Evolutionary conservation across 1,140 invertebrate species (phyloP).

Genomic region (Drosophila bocqueti): DNA sequence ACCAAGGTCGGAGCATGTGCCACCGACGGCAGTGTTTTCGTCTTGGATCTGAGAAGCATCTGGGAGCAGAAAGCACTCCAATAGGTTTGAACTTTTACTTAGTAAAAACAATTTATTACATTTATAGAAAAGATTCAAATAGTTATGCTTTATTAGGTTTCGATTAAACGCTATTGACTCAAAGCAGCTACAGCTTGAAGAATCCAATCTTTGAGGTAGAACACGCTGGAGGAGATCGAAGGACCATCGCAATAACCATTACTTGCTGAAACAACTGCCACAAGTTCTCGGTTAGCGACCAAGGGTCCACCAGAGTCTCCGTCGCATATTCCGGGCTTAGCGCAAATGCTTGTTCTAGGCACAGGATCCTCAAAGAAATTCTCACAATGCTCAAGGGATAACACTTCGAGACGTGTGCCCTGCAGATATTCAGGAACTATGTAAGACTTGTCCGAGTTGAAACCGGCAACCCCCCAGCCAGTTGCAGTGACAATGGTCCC

Average conservation of each 20-base stretch:
- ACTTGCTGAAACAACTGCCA: background rate
- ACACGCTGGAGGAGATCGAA: background rate
- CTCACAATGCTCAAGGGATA: background rate
- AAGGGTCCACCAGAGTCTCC: background rate
- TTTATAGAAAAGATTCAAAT: too few relatives aligned
- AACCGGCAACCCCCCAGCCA: background rate
- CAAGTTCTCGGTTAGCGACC: background rate
- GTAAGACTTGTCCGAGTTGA: background rate
- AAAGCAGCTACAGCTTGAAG: background rate
- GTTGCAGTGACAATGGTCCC: background rate
- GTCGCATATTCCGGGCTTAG: background rate
- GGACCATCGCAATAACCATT: background rate
- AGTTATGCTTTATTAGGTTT: background rate
- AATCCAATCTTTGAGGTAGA: background rate
- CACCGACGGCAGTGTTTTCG: slow-evolving; percentile 98
- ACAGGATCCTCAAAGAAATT: background rate
- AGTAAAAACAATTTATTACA: too few relatives aligned
- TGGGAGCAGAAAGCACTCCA: slow-evolving; percentile 1
- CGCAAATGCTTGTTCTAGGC: background rate
- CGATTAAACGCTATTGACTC: too few relatives aligned
- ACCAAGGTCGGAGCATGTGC: slow-evolving; percentile 98
- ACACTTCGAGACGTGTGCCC: background rate
- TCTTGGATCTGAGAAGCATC: slow-evolving; percentile 88
- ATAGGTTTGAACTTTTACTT: background rate
- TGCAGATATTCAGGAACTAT: slow-evolving; percentile 1